phyloP scores from a whole-genome alignment of 2,888 invertebrate genomes.

The Metalampra italica region DNA sequence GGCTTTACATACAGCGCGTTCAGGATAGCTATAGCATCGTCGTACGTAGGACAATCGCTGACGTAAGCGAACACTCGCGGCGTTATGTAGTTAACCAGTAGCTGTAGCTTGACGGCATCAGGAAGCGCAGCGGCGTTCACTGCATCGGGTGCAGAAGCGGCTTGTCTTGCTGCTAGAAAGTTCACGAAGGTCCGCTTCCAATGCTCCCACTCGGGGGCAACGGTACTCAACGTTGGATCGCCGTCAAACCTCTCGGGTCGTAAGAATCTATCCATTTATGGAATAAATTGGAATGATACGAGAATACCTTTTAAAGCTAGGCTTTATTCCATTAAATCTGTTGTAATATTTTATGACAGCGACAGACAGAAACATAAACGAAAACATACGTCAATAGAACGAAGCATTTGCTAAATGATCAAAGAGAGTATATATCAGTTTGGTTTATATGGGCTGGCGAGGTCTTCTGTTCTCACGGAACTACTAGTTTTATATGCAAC shows the following conservation, averaged over 20 bases:
- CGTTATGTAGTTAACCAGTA: neutral
- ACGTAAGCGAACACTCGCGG: neutral
- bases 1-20: neutral
- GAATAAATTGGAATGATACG: neutral
- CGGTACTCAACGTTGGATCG: neutral
- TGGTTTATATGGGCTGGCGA: too few species aligned
- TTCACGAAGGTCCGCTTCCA: neutral
- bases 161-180: neutral
- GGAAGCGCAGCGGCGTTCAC: neutral
- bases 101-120: neutral
- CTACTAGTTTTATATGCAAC: too few species aligned
- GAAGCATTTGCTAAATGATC: too few species aligned
- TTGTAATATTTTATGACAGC: too few species aligned
- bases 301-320: too few species aligned
- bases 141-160: neutral
- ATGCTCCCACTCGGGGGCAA: neutral
- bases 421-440: too few species aligned
- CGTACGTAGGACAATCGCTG: neutral
- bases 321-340: too few species aligned
- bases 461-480: too few species aligned
- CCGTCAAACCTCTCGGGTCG: neutral
- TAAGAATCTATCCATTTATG: neutral
- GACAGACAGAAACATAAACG: too few species aligned
- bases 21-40: neutral
- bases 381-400: too few species aligned